These are phyloP conservation scores for Ypsolopha scabrella DNA, from an alignment of 2,888 invertebrate genomes.

Conservation along the genomic window DNA sequence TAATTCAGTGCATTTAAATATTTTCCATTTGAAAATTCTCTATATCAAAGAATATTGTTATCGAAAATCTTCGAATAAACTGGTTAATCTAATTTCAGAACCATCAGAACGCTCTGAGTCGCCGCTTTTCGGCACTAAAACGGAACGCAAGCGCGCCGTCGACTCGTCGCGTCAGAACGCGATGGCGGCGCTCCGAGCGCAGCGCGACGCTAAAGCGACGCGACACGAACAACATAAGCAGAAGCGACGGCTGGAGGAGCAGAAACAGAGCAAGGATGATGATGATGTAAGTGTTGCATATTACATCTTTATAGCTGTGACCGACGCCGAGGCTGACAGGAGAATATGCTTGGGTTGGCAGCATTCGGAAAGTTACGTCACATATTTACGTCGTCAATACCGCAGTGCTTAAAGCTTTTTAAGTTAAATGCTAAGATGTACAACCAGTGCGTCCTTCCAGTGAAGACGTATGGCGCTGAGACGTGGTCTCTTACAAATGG, in stretches of 20 bases:
- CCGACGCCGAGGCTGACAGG: no score
- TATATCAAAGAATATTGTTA: background rate
- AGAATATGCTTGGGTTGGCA: no score
- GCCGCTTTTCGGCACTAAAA: constrained; percentile 71
- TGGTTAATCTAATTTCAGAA: constrained; percentile 18
- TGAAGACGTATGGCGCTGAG: no score
- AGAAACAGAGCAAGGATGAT: constrained; percentile 60
- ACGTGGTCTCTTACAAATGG: no score
- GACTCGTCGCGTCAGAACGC: constrained; percentile 94
- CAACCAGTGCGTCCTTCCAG: no score
- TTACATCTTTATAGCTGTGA: no score
- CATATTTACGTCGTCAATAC: no score
- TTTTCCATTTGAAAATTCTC: no score
- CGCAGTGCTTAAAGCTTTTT: no score
- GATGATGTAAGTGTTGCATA: constrained; percentile 43
- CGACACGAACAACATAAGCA: constrained; percentile 73
- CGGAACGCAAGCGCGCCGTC: constrained; percentile 60
- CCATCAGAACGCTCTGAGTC: constrained; percentile 40
- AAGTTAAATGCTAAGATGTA: no score
- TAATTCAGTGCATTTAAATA: no score
- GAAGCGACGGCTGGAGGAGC: constrained; percentile 58
- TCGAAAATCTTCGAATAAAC: background rate
- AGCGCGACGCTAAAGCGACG: constrained; percentile 90
- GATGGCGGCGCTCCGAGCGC: constrained; percentile 91
- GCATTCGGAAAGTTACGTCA: no score